Base-by-base conservation (phyloP, 2,888 invertebrate genomes). In the Caenorhabditis doughertyi region DNA sequence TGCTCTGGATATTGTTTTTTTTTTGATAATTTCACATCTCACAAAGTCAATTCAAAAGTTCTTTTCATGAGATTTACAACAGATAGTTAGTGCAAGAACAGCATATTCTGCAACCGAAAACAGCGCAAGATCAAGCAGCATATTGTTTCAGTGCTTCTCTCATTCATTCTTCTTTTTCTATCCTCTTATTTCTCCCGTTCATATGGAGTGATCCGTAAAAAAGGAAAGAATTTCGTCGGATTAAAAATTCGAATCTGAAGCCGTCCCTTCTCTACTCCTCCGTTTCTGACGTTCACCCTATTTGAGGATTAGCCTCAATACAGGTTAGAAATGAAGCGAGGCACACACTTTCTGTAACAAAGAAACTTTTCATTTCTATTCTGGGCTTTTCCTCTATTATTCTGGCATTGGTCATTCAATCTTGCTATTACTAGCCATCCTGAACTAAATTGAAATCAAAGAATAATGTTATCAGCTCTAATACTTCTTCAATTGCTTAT, bases 271-370 rank as follows among this genome's bases (percentile, higher is more conserved):
- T 56, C 55, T 55, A 25, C 18, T 55, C 27, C 65, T 62, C 68
- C 60, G 11, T 32, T 60, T 62, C 58, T 49, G n/a, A 35, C 44
- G 29, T 65, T 56, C 65, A 56, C 64, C 25, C 27, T 73, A 47
- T 68, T 60, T 55, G 35, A 23, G 77, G 77, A 77, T 77, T 77
- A 77, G 77, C 77, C 77, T 77, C 77, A 77, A 77, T 77, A 68
- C 77, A 68, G 68, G 77, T 77, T 76, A 39, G 42, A 67, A 55
- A 11, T 18, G 58, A 47, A n/a, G 32, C 58, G 35, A 39, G 51
- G 47, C 44, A 51, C 35, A 47, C 44, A 55, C 29, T 56, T 71
- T 51, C 65, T 65, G 35, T 49, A 65, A 71, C 60, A 79, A 70
- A 71, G 62, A 58, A 62, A 70, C 71, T 71, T 32, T 64, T 51